Percentiles rank a stretch among this genome's conserved stretches.
These are phyloP conservation scores for Octodon degus DNA, from an alignment of 2,113 vertebrate genomes.

Conservation along the genomic window DNA sequence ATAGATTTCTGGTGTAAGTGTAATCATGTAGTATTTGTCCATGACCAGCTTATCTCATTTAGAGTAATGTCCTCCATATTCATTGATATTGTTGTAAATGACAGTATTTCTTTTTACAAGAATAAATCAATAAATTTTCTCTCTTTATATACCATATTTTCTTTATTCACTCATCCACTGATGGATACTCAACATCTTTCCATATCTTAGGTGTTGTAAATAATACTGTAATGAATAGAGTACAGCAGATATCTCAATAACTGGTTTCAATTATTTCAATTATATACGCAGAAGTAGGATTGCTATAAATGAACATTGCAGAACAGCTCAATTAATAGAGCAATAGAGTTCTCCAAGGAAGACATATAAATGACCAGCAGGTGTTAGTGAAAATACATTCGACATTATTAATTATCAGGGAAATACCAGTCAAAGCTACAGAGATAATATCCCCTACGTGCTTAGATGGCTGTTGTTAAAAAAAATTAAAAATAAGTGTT, in stretches of 20 bases:
- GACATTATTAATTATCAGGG: background rate
- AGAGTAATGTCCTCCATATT: background rate
- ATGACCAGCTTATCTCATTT: background rate
- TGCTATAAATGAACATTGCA: background rate
- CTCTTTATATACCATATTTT: background rate
- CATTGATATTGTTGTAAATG: background rate
- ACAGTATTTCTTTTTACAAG: background rate
- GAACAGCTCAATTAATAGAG: background rate
- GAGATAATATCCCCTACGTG: background rate
- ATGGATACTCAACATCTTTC: background rate
- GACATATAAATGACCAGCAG: background rate
- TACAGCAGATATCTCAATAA: background rate
- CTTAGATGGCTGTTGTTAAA: background rate
- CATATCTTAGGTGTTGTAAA: background rate
- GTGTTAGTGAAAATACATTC: background rate
- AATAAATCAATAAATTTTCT: background rate
- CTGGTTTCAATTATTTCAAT: background rate
- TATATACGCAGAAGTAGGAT: background rate
- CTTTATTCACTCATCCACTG: background rate
- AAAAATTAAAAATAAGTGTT: background rate
- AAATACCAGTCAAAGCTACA: background rate
- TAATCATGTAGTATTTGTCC: background rate
- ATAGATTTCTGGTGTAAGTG: no score
- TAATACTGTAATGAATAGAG: background rate
- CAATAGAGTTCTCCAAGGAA: background rate